Conservation (phyloP, 2,797 vertebrate genomes). For the Decapterus maruadsi region DNA sequence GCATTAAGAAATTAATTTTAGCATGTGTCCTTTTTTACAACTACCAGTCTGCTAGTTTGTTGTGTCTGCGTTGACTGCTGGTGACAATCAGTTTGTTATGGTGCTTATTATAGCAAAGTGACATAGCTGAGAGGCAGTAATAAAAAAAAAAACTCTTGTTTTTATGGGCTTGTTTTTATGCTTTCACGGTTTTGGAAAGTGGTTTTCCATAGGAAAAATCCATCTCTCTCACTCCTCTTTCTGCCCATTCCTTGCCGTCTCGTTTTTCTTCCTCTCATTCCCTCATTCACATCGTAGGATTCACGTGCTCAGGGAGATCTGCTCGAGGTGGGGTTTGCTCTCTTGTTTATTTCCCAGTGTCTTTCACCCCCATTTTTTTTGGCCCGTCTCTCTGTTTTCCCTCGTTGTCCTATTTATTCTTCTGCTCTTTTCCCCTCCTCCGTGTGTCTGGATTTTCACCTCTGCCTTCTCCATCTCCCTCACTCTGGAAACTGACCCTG, state of each 20-base stretch:
- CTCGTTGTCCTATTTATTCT: not conserved
- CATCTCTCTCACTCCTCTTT: not conserved
- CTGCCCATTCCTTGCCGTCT: conserved; percentile 11
- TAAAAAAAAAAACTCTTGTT: conserved; percentile 31
- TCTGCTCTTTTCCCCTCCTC: conserved; percentile 5
- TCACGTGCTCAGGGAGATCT: conserved; percentile 10
- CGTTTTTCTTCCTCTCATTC: conserved; percentile 21
- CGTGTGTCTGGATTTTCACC: conserved; percentile 49
- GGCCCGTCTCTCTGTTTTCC: conserved; percentile 7
- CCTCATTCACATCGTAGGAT: conserved; percentile 25
- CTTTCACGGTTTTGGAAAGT: conserved; percentile 48
- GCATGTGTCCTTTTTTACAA: not conserved
- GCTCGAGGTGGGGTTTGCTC: conserved; percentile 6
- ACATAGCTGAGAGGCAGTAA: conserved; percentile 6
- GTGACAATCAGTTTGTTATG: conserved; percentile 19
- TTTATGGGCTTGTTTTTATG: conserved; percentile 56
- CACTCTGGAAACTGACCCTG: conserved; percentile 31
- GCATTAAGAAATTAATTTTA: too few relatives aligned
- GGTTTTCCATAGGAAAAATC: conserved; percentile 5
- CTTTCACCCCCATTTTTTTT: not conserved
- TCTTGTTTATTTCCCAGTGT: conserved; percentile 17
- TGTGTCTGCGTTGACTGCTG: conserved; percentile 10
- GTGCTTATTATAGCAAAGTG: conserved; percentile 20
- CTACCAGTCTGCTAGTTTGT: conserved; percentile 1
- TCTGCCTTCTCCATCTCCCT: conserved; percentile 26